Base-by-base conservation (phyloP, 2,113 vertebrate species). In the Atherinomorus stipes region DNA sequence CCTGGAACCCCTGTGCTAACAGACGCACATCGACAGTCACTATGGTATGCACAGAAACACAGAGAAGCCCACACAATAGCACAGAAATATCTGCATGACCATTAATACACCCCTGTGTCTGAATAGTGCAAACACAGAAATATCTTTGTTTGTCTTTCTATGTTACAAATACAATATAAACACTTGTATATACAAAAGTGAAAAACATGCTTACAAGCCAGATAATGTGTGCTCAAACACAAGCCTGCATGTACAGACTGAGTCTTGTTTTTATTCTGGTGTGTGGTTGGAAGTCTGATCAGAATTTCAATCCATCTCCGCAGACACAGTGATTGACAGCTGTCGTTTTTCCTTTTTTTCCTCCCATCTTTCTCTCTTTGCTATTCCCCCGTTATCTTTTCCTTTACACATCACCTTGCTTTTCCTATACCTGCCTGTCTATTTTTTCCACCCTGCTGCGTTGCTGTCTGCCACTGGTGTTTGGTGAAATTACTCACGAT, bases 241-340 rank as follows among this genome's bases (percentile, higher is more conserved):
- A 45, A 51, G 72, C 45, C 74, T 22, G 58, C 12, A 47, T 19
- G 11, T 22, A 64, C 56, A 62, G 10, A 45, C 2, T 34, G 7
- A 34, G 31, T 34, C 31, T 34, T 65, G 11, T 26, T 76, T 76
- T 72, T 31, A 62, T 76, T 72, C 61, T 72, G 71, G 64, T 76
- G 64, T 66, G 65, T 70, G 4, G 3, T 78, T 65, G 34, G 34
- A 58, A 31, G 63, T 73, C 58, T 79, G 77, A 61, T 88, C 76
- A 38, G 77, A 85, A 79, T 80, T 87, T 70, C 28, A 80, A 66
- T 81, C 64, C 16, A 7, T 50, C 68, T 79, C 59, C 7, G 5
- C 42, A 64, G 73, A 82, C 38, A 25, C 21, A 65, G 1, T 86
- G 86, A 87, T 47, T 74, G 82, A 79, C 71, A 11, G 71, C 65